Percentiles rank a stretch among this genome's conserved stretches.
Evolutionary conservation across 2,888 invertebrate genomes (phyloP).

Genomic region (Pterostichus niger): DNA sequence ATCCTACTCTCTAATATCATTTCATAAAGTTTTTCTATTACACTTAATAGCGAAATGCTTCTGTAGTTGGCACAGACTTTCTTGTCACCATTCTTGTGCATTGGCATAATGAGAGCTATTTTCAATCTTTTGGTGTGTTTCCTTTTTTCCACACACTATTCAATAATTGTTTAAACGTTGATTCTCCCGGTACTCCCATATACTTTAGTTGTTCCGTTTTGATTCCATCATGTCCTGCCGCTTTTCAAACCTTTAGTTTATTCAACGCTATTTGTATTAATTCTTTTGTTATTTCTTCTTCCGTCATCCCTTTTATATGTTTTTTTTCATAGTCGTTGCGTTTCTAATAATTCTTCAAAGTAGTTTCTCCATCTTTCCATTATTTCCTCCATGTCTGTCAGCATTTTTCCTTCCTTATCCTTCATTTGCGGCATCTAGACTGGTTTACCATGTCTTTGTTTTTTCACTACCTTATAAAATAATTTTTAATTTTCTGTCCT

Average conservation of each 20-base stretch:
- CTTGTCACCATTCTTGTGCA: background rate
- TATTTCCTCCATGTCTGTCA: background rate
- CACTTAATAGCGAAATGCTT: background rate
- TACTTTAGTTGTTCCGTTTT: background rate
- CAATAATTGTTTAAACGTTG: background rate
- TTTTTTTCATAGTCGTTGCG: background rate
- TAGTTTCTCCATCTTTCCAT: slow-evolving; percentile 14
- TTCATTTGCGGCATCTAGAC: background rate
- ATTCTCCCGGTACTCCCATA: background rate
- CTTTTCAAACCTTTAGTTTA: background rate
- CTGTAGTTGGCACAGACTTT: background rate
- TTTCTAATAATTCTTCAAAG: slow-evolving; percentile 19
- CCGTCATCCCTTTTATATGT: background rate
- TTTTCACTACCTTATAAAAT: background rate
- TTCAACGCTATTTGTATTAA: background rate
- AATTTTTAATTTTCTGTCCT: background rate
- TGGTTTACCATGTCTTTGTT: background rate
- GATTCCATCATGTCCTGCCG: background rate
- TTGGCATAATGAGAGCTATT: background rate
- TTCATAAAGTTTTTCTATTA: slow-evolving; percentile 3
- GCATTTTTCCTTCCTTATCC: background rate
- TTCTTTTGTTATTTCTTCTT: background rate
- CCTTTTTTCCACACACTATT: background rate
- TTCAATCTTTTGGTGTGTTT: background rate
- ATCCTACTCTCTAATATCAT: background rate